These are phyloP conservation scores for Tetramorium simillimum DNA, from an alignment of 1,140 invertebrate species.

Conservation along the genomic window DNA sequence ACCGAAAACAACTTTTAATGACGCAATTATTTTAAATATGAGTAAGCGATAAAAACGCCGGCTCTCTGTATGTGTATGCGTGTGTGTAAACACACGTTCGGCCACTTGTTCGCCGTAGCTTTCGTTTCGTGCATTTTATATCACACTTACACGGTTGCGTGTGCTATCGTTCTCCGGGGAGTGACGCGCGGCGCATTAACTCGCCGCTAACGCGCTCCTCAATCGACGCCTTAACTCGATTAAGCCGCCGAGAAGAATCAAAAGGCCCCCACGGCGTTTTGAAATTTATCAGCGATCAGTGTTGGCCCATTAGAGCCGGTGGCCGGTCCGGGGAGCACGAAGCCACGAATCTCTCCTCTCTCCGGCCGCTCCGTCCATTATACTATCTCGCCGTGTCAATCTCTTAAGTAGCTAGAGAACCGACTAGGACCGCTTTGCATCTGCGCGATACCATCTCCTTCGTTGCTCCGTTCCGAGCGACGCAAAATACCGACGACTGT, in stretches of 20 bases:
- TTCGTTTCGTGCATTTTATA: conserved; percentile 6
- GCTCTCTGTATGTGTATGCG: no score
- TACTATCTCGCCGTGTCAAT: conserved; percentile 74
- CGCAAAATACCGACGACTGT: conserved; percentile 57
- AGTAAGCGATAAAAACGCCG: background rate
- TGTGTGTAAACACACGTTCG: background rate
- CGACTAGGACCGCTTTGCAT: conserved; percentile 67
- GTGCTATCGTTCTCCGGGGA: conserved; percentile 29
- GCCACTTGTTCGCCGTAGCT: background rate
- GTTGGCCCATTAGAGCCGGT: conserved; percentile 73
- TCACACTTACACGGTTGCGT: background rate
- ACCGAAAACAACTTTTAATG: background rate
- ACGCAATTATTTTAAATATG: background rate
- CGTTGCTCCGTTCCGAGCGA: conserved; percentile 35
- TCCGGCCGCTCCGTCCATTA: conserved; percentile 68
- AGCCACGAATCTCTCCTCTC: conserved; percentile 52
- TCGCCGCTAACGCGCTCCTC: conserved; percentile 45
- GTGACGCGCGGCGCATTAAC: conserved; percentile 52
- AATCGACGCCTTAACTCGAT: conserved; percentile 68
- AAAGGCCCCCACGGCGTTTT: conserved; percentile 66
- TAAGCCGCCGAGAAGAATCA: conserved; percentile 63
- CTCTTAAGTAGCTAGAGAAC: conserved; percentile 74
- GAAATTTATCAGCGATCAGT: conserved; percentile 74
- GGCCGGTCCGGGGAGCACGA: conserved; percentile 43
- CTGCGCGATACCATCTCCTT: conserved; percentile 65